A percentile compares a stretch with the other conserved stretches of the same genome.
Conservation (phyloP, 2,797 vertebrate genomes). For the Cyprinella venusta region DNA sequence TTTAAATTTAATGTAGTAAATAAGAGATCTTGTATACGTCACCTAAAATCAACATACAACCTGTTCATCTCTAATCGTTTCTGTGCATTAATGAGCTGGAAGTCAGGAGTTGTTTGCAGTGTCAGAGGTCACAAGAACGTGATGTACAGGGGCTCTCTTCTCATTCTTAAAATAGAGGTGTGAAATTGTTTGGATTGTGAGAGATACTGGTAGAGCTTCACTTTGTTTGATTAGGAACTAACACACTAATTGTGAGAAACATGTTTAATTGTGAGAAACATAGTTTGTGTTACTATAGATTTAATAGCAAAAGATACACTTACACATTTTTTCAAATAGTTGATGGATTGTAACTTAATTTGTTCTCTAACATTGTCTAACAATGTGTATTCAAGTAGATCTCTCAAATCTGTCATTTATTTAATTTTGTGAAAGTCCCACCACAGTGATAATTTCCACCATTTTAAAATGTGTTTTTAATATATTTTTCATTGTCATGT, state of each 20-base stretch:
- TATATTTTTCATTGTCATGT: neutral
- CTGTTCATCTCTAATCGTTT: neutral
- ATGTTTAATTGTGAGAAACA: neutral
- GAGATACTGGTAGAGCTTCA: conserved; percentile 7
- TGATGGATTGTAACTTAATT: neutral
- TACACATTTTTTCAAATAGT: neutral
- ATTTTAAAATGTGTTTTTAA: neutral
- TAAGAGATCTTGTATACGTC: neutral
- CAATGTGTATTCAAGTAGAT: neutral
- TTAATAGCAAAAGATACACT: neutral
- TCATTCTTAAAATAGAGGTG: conserved; percentile 37
- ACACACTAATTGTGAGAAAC: neutral
- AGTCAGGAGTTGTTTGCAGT: neutral
- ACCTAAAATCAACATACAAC: neutral
- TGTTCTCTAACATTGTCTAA: no score
- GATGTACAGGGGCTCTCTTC: conserved; percentile 18
- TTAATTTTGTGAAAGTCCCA: neutral
- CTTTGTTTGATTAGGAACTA: conserved; percentile 17
- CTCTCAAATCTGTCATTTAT: neutral
- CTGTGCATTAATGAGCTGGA: neutral
- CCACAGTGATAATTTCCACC: neutral
- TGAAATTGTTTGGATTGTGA: conserved; percentile 41
- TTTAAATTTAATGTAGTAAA: neutral
- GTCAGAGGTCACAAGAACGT: conserved; percentile 25
- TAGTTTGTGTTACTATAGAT: neutral